A percentile compares a stretch with the other conserved stretches of the same genome.
phyloP scores from a whole-genome alignment of 2,888 invertebrate species.

The Amphipoea lucens region DNA sequence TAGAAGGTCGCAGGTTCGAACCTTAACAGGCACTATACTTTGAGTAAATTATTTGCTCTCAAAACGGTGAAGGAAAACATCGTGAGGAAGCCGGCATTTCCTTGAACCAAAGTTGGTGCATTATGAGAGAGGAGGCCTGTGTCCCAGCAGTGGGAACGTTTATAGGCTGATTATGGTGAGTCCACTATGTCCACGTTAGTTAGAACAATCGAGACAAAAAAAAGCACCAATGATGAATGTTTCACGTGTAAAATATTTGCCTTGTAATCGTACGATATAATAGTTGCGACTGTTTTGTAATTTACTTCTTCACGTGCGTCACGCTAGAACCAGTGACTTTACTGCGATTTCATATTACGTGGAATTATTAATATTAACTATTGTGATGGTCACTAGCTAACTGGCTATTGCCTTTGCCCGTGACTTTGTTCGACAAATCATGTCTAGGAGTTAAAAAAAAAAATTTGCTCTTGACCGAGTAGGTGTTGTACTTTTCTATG shows the following conservation, averaged over 20 bases:
- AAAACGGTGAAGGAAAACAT: too few relatives aligned
- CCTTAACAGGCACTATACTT: too few relatives aligned
- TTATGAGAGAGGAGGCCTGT: neutral
- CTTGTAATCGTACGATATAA: conserved; percentile 45
- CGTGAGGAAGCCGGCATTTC: too few relatives aligned
- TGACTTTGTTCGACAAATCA: neutral
- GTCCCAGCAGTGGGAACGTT: neutral
- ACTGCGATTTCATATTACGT: conserved; percentile 23
- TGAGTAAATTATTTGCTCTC: too few relatives aligned
- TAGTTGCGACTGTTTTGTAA: conserved; percentile 37
- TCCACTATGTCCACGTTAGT: neutral
- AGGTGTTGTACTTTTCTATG: neutral
- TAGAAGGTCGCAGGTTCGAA: too few relatives aligned
- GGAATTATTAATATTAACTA: conserved; percentile 12
- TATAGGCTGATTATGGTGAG: neutral
- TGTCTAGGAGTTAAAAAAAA: too few relatives aligned
- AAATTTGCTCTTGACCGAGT: neutral
- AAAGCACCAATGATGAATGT: conserved; percentile 20
- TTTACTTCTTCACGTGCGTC: conserved; percentile 52
- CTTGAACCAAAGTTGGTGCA: neutral
- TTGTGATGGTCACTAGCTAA: neutral
- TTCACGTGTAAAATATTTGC: conserved; percentile 29
- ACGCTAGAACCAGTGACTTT: conserved; percentile 41
- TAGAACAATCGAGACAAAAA: conserved; percentile 12
- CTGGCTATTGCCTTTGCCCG: neutral